Base-by-base conservation (phyloP, 2,113 vertebrate genomes). In the Pedetes capensis region DNA sequence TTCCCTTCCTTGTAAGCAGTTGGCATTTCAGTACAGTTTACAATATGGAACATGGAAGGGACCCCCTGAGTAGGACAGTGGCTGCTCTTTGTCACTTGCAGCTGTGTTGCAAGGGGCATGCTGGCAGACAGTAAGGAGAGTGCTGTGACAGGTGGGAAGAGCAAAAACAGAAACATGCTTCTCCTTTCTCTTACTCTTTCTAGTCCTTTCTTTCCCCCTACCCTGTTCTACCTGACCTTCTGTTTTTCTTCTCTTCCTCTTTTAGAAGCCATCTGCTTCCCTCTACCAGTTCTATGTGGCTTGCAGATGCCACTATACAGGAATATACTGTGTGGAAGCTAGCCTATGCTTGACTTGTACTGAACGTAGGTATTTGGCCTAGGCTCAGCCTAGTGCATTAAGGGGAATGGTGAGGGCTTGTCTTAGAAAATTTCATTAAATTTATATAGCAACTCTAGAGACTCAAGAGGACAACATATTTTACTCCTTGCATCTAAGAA, bases 71-170 rank as follows among this genome's bases (percentile, higher is more conserved):
- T 84, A 94, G 95, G 96, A 95, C 96, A 96, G 91, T 94, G 95
- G 95, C 88, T 93, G 85, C 75, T 96, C 74, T 85, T 91, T 96
- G 96, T 95, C 96, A 87, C 59, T 93, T 96, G 94, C 90, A 96
- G 92, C 88, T 96, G 90, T 96, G 96, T 97, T 95, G 94, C 90
- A 96, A 93, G 96, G 94, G 94, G 82, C 88, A 68, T 96, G 89
- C 95, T 97, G 95, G 95, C 94, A 97, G 1, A 49, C 83, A 87
- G 93, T 86, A 93, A 94, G 82, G 85, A 75, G 84, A 92, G 57
- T 86, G 87, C 92, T 79, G 55, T 95, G 95, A 89, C 92, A 93
- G 87, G 97, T 97, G 96, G 96, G 87, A 90, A 95, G 85, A 95
- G 87, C 93, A 86, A 61, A 95, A 42, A 63, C 92, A 95, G 92